Evolutionary conservation across 2,888 invertebrate species (phyloP), one percentile per base, ranked within the genome.

Genomic region (Andrena fulva): DNA sequence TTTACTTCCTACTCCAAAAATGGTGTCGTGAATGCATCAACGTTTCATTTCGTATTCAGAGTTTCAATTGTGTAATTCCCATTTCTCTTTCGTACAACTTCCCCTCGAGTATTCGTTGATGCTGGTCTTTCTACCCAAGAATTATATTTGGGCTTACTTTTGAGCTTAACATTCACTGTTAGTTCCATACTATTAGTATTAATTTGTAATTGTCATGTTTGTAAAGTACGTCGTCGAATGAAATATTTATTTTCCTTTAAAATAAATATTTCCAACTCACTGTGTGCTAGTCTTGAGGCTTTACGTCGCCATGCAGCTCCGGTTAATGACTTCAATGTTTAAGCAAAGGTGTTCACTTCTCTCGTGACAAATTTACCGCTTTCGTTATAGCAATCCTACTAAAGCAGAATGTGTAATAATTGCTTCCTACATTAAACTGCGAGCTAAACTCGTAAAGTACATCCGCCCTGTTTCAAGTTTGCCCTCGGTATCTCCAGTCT

Each of bases 361-460:
- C 8, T 10, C 6, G 6, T 27, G 60, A 50, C 35, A 52, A 50
- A 75, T 50, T 69, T 60, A 50, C 60, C 16, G 35, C 16, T 54
- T n/a, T 31, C 31, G 29, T 72, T 64, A 31, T 7, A 56, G 54
- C 31, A 35, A 52, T 7, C 16, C 31, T 64, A 8, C n/a, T 59
- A 33, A 75, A 75, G 27, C 12, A 10, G 31, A 4, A 50, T 60
- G 33, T 24, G n/a, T 59, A 68, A 48, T 27, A 76, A 20, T 42
- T 69, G 35, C 67, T 52, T 35, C 31, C n/a, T 48, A 12, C 48
- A 20, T 56, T 63, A 59, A 59, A 70, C 35, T 54, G 16, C 27
- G n/a, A 31, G 29, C 56, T 78, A 72, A 80, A 54, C 67, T 86
- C 77, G 68, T 77, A 81, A 76, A 85, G 62, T 64, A 60, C 71